Conservation (phyloP, 35 echinoderm and acorn worm genomes). For the Eucidaris tribuloides region DNA sequence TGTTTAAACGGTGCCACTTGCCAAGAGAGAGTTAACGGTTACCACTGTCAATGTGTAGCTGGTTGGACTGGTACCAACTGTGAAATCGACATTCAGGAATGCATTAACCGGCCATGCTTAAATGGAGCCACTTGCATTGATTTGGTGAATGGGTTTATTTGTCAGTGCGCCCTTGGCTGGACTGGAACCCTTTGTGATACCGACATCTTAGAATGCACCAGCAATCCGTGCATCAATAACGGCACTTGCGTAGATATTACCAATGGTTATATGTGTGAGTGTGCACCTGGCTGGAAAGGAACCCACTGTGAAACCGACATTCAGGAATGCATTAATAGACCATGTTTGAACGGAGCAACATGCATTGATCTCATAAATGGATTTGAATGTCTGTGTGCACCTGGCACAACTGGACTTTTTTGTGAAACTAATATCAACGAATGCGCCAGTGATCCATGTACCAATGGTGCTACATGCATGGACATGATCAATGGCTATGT, state of each 20-base stretch:
- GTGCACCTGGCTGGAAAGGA: constrained; percentile 45
- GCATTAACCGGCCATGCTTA: constrained; percentile 23
- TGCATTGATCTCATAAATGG: constrained; percentile 39
- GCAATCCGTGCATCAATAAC: constrained; percentile 60
- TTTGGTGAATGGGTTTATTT: constrained; percentile 2
- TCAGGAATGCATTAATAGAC: constrained; percentile 16
- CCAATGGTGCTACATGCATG: constrained; percentile 48
- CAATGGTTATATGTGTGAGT: constrained; percentile 34
- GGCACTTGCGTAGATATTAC: constrained; percentile 45
- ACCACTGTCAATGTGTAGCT: neutral
- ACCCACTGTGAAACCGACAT: constrained; percentile 56
- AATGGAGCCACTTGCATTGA: constrained; percentile 41
- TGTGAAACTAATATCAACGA: constrained; percentile 9
- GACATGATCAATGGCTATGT: constrained; percentile 43
- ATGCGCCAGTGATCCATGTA: constrained; percentile 52
- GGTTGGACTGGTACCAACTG: constrained; percentile 14
- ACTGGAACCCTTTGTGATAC: constrained; percentile 32
- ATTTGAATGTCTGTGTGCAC: constrained; percentile 8
- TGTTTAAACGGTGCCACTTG: constrained; percentile 31
- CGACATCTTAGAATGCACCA: constrained; percentile 52
- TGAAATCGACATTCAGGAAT: constrained; percentile 32
- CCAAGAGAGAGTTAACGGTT: neutral
- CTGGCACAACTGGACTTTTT: neutral
- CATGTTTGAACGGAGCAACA: constrained; percentile 42
- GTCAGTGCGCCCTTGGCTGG: constrained; percentile 37